Base-by-base conservation (phyloP, 2,888 invertebrate genomes). In the Ochropleura leucogaster region DNA sequence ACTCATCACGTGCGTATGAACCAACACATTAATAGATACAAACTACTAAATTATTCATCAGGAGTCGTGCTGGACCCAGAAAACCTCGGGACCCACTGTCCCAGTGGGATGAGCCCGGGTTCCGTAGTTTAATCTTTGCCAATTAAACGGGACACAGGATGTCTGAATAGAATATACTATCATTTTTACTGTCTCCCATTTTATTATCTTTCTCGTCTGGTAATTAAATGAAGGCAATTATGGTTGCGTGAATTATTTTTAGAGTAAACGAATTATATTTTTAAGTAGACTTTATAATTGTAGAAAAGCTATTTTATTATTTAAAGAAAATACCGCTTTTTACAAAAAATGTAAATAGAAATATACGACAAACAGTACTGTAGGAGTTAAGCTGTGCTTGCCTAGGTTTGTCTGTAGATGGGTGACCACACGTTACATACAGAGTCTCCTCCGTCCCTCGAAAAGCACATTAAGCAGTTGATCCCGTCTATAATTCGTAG, bases 1-100 rank as follows among this genome's bases (percentile, higher is more conserved):
- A 84, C 85, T 84, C 72, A 82, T 87, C 90, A 87, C 89, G 89
- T 88, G 59, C 77, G 69, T 73, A 80, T 83, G 79, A 83, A 84
- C 86, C 76, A 76, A 82, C 84, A 80, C 85, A 85, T 85, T 85
- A 85, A 88, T 87, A 89, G 88, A 88, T 87, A 88, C 82, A 85
- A 78, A 84, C 81, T 85, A 72, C 84, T 88, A 85, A 90, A 90
- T 90, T 85, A 90, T 90, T 90, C 90, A 90, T 87, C 85, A 86
- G 69, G 77, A 79, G 86, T 86, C 74, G 77, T 82, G 69, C 76
- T 72, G 80, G 67, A 70, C 84, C 68, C 66, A 82, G 81, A 81
- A 88, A 87, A 86, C 87, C 85, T 83, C 83, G 74, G 80, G 85
- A 70, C 75, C 60, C 73, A 79, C 74, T 79, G 83, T 83, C 80